Evolutionary conservation across 2,797 vertebrate species (phyloP).

Genomic region (Nyctalus aviator): DNA sequence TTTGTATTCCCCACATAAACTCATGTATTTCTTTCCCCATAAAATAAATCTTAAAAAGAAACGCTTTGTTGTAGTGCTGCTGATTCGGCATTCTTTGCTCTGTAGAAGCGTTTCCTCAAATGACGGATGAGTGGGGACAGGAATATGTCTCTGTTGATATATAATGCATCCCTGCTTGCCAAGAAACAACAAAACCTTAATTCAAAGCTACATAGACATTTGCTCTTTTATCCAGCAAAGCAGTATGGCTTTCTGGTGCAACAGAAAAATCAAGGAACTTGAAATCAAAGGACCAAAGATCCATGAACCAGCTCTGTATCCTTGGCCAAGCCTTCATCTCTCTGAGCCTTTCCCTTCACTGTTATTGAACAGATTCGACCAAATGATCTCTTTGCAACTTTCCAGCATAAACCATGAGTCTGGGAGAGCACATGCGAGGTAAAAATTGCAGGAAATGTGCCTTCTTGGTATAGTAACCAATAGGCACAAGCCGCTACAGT

Average conservation of each 20-base stretch:
- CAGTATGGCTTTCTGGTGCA: neutral
- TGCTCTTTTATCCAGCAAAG: neutral
- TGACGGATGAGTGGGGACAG: neutral
- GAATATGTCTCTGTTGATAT: neutral
- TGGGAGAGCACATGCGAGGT: constrained; percentile 7
- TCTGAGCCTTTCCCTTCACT: neutral
- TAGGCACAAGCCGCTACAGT: neutral
- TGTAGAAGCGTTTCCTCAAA: neutral
- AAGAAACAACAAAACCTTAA: constrained; percentile 32
- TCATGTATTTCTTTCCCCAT: neutral
- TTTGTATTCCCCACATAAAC: constrained; percentile 16
- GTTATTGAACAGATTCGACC: neutral
- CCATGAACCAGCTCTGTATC: neutral
- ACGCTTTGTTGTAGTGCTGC: neutral
- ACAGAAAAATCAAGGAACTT: neutral
- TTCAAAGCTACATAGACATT: neutral
- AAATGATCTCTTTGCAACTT: constrained; percentile 18
- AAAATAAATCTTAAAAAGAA: constrained; percentile 4
- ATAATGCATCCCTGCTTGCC: neutral
- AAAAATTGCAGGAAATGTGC: neutral
- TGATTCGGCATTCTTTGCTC: neutral
- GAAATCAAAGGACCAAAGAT: neutral
- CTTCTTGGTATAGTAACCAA: neutral
- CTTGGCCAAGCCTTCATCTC: neutral
- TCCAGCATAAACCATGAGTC: constrained; percentile 6